Evolutionary conservation across 2,113 vertebrate species (phyloP).

Genomic region (Naja naja): DNA sequence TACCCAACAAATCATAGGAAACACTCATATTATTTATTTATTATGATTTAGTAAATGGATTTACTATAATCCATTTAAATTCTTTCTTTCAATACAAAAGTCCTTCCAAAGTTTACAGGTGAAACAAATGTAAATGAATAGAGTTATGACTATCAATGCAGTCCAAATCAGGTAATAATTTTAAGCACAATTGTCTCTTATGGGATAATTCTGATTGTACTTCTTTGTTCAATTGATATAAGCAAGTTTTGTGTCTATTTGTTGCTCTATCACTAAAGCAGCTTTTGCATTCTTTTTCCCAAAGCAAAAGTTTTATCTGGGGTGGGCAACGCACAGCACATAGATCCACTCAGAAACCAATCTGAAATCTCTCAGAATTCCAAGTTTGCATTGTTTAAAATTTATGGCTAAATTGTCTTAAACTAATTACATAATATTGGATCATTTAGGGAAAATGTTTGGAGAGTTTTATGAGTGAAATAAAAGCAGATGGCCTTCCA

Average conservation of each 20-base stretch:
- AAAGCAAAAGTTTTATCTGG: not conserved
- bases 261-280: not conserved
- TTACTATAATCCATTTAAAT: not conserved
- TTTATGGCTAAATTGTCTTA: not conserved
- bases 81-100: not conserved
- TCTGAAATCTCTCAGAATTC: not conserved
- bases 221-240: not conserved
- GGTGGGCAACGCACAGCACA: not conserved
- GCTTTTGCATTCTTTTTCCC: conserved; percentile 15
- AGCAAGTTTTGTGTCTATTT: conserved; percentile 36
- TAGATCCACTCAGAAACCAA: not conserved
- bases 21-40: not conserved
- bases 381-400: not conserved
- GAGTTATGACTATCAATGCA: not conserved
- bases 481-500: not conserved
- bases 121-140: not conserved
- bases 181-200: conserved; percentile 18
- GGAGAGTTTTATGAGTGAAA: not conserved
- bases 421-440: not conserved
- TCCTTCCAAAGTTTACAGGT: not conserved
- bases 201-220: conserved; percentile 25
- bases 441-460: not conserved
- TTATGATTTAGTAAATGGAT: no score
- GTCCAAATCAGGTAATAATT: conserved; percentile 18
- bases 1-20: not conserved